Evolutionary conservation across 1,140 invertebrate genomes (phyloP), one percentile per base, ranked within the genome.

Genomic region (Aphaenogaster ashmeadi): DNA sequence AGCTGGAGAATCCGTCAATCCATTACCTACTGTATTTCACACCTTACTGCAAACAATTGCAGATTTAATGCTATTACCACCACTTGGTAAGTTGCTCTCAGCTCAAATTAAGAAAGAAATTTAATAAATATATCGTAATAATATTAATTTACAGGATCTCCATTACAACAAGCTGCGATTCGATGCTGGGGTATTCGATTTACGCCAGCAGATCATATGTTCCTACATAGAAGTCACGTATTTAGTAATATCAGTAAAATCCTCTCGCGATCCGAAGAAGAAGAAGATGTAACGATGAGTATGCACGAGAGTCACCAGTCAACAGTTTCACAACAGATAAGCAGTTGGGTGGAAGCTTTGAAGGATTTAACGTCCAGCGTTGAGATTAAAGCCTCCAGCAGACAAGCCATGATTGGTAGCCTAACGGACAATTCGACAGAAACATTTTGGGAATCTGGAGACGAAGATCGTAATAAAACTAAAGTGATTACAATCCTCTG

Each of bases 361-460:
- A 96, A 96, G 86, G 98, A 98, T 93, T 95, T 99, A 52, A 99
- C 98, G 0, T 92, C 96, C 0, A 95, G 96, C 62, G 96, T 98
- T 15, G 98, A 99, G 75, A 97, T 99, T 3, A 98, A 98, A 88
- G 98, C 98, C 0, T 99, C 99, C 0, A 99, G 98, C 90, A 96
- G 99, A 2, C 98, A 98, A 91, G 98, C 98, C 3, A 99, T 99
- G 98, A 97, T 99, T 33, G 97, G 97, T 2, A 99, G 98, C 93
- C 96, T 99, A 8, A 98, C 97, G 0, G 99, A 99, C 94, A 98
- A 98, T 91, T 99, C 98, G 1, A 99, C 99, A 0, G 99, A 99
- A 95, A 99, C 99, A 0, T 99, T 99, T 95, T 99, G 99, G 99
- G 99, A 99, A 95, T 99, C 98, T 85, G 99, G 99, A 3, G 99